phyloP scores from a whole-genome alignment of 1,140 invertebrate genomes.

The Drosophila littoralis region DNA sequence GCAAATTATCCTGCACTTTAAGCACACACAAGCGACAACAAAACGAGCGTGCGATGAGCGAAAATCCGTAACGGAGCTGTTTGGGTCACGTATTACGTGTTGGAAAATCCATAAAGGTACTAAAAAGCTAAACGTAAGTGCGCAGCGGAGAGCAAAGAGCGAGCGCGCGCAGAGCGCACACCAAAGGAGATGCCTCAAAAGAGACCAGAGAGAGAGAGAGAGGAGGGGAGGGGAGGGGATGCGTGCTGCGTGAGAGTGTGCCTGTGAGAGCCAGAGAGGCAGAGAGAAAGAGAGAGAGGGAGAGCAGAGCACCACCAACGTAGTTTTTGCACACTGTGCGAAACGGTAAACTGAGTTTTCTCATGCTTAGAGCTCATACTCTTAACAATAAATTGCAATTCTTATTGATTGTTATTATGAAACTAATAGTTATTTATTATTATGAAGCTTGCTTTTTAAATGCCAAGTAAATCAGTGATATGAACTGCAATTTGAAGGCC shows the following conservation, averaged over 20 bases:
- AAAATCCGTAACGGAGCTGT: conserved; percentile 33
- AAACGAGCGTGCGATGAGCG: conserved; percentile 17
- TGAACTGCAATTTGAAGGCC: no score
- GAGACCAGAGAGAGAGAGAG: neutral
- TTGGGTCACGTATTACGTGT: conserved; percentile 67
- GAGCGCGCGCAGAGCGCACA: conserved; percentile 8
- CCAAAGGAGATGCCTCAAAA: conserved; percentile 11
- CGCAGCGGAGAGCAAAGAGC: conserved; percentile 41
- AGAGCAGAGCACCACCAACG: conserved; percentile 6
- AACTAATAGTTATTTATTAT: no score
- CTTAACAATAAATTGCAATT: no score
- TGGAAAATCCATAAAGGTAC: conserved; percentile 73
- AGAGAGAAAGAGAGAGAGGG: neutral
- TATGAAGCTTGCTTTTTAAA: no score
- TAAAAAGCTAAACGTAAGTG: conserved; percentile 22
- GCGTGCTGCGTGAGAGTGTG: neutral
- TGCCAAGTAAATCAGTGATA: no score
- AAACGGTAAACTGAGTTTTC: neutral
- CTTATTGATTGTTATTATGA: no score
- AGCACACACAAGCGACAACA: conserved; percentile 18
- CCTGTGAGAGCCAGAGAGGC: neutral
- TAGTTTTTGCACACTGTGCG: conserved; percentile 4
- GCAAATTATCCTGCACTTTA: conserved; percentile 20
- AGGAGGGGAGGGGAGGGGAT: neutral
- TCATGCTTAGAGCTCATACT: no score